These are phyloP conservation scores for Diuraphis noxia DNA, from an alignment of 1,140 invertebrate species.

Conservation along the genomic window DNA sequence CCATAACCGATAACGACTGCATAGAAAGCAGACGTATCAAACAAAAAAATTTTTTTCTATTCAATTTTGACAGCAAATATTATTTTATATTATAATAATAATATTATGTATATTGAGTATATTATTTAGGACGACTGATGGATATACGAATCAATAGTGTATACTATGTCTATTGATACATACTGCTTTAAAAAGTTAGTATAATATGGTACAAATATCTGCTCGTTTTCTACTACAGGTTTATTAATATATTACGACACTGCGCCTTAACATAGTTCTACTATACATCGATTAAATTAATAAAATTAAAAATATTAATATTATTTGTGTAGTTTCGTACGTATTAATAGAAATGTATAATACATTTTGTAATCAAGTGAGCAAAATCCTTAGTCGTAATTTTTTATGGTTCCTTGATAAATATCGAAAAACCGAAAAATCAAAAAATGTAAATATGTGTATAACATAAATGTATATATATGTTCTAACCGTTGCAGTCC, in stretches of 20 bases:
- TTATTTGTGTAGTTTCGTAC: neutral
- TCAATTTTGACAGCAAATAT: neutral
- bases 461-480: too few species aligned
- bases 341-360: neutral
- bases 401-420: neutral
- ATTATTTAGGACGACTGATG: too few species aligned
- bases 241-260: neutral
- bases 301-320: neutral
- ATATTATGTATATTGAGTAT: too few species aligned
- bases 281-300: neutral
- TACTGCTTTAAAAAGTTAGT: neutral
- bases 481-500: neutral
- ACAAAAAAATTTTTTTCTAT: neutral
- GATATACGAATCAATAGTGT: neutral
- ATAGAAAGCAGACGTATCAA: neutral
- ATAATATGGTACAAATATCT: neutral
- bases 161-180: neutral
- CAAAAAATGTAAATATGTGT: too few species aligned
- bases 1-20: neutral
- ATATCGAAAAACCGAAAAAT: too few species aligned
- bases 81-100: too few species aligned
- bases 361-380: neutral
- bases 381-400: neutral
- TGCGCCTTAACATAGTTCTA: neutral
- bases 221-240: neutral